Percentiles rank a stretch among this genome's conserved stretches.
Conservation (phyloP, 2,797 vertebrate genomes). For the Rhynchotus rufescens region DNA sequence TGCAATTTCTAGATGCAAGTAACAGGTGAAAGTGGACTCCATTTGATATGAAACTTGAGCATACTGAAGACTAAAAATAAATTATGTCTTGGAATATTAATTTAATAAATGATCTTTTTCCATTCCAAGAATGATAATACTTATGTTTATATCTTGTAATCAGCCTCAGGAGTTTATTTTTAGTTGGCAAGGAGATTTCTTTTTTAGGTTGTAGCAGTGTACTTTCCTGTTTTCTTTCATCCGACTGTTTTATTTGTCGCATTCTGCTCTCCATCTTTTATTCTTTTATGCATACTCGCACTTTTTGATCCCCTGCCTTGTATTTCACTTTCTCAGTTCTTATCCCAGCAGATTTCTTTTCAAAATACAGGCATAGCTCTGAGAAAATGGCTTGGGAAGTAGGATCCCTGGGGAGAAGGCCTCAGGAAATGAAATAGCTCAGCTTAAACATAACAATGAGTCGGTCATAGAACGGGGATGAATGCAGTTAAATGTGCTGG, state of each 20-base stretch:
- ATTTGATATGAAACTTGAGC: slow-evolving; percentile 21
- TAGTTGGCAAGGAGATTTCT: slow-evolving; percentile 50
- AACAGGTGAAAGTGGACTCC: slow-evolving; percentile 18
- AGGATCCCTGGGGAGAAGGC: slow-evolving; percentile 42
- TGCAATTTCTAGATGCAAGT: slow-evolving; percentile 19
- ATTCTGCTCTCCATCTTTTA: slow-evolving; percentile 64
- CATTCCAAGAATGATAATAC: slow-evolving; percentile 22
- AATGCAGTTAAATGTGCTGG: slow-evolving; percentile 18
- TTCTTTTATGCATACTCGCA: slow-evolving; percentile 54
- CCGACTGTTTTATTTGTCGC: slow-evolving; percentile 66
- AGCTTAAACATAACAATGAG: slow-evolving; percentile 59
- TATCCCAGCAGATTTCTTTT: slow-evolving; percentile 70
- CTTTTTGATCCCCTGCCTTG: slow-evolving; percentile 63
- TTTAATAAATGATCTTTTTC: slow-evolving; percentile 50
- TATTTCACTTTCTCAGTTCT: slow-evolving; percentile 75
- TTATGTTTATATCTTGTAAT: slow-evolving; percentile 56
- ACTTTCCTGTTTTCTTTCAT: slow-evolving; percentile 60
- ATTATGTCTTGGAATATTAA: slow-evolving; percentile 56
- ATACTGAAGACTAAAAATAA: slow-evolving; percentile 45
- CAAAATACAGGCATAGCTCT: slow-evolving; percentile 60
- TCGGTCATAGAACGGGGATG: not conserved
- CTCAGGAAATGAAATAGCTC: slow-evolving; percentile 65
- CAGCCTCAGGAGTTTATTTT: slow-evolving; percentile 53
- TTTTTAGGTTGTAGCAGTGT: slow-evolving; percentile 18
- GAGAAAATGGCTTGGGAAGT: slow-evolving; percentile 66